Conservation (phyloP, 2,888 invertebrate species). For the Brachypalpus laphriformis region DNA sequence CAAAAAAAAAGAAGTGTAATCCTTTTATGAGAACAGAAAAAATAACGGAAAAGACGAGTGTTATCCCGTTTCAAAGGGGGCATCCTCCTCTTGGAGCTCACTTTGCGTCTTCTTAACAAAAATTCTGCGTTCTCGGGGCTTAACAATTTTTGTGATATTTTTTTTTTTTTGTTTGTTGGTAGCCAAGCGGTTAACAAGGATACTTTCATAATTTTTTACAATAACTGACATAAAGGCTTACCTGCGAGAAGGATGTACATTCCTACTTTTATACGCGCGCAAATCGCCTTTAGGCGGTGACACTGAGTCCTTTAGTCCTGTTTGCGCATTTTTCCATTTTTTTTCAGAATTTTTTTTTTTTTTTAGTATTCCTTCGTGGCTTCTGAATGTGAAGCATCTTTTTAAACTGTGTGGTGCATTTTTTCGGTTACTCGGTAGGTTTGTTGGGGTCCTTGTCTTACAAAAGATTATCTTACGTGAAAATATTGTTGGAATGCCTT, state of each 20-base stretch:
- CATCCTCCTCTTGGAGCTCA: slow-evolving; percentile 54
- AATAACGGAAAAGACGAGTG: slow-evolving; percentile 14
- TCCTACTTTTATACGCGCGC: slow-evolving; percentile 70
- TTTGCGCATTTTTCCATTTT: slow-evolving; percentile 48
- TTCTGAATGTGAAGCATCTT: slow-evolving; percentile 73
- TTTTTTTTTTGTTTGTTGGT: slow-evolving; percentile 62
- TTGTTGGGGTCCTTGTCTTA: slow-evolving; percentile 66
- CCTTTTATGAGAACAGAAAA: slow-evolving; percentile 56
- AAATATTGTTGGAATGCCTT: slow-evolving; percentile 71
- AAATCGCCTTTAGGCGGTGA: slow-evolving; percentile 73
- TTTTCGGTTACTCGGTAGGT: slow-evolving; percentile 68
- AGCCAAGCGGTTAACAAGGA: slow-evolving; percentile 73
- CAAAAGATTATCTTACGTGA: slow-evolving; percentile 73
- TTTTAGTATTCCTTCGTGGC: slow-evolving; percentile 42
- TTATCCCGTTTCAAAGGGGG: slow-evolving; percentile 65
- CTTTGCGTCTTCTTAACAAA: slow-evolving; percentile 58
- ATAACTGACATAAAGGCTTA: slow-evolving; percentile 74
- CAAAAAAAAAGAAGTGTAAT: slow-evolving; percentile 53
- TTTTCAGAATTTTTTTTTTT: slow-evolving; percentile 31
- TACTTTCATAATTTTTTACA: slow-evolving; percentile 73
- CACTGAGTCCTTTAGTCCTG: slow-evolving; percentile 72
- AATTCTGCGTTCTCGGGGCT: slow-evolving; percentile 63
- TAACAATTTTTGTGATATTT: slow-evolving; percentile 29
- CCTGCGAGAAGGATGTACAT: slow-evolving; percentile 72
- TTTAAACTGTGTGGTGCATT: slow-evolving; percentile 69